A percentile compares a stretch with the other conserved stretches of the same genome.
Evolutionary conservation across 1,140 invertebrate genomes (phyloP).

Genomic region (Drosophila nasuta): DNA sequence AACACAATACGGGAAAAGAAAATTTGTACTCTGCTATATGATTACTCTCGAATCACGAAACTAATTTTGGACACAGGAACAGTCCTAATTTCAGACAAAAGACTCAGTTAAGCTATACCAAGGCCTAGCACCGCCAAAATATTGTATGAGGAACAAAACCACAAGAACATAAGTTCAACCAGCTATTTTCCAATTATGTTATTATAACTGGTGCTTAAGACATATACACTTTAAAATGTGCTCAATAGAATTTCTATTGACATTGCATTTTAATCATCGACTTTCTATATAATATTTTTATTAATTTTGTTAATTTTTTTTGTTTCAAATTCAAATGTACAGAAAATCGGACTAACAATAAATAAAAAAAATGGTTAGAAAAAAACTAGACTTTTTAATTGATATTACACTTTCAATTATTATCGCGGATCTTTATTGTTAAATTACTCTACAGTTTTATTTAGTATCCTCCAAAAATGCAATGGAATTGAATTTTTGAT

Average conservation of each 20-base stretch:
- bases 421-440: too few relatives aligned
- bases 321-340: not conserved
- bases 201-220: constrained; percentile 34
- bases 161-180: constrained; percentile 6
- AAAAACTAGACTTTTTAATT: too few relatives aligned
- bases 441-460: too few relatives aligned
- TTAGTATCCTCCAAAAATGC: too few relatives aligned
- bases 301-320: not conserved
- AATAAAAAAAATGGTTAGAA: too few relatives aligned
- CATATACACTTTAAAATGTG: constrained; percentile 13
- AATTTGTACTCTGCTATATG: constrained; percentile 20
- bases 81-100: not conserved
- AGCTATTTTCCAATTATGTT: constrained; percentile 48
- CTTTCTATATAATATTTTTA: not conserved
- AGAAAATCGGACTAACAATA: too few relatives aligned
- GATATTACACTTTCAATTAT: too few relatives aligned
- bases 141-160: constrained; percentile 21
- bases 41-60: constrained; percentile 25
- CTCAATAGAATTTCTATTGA: constrained; percentile 16
- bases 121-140: constrained; percentile 12
- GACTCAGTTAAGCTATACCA: constrained; percentile 29
- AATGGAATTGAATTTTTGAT: too few relatives aligned
- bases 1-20: constrained; percentile 16
- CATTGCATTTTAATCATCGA: not conserved
- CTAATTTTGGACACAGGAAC: not conserved